A percentile compares a stretch with the other conserved stretches of the same genome.
These are phyloP conservation scores for Gastrophryne carolinensis DNA, from an alignment of 2,797 vertebrate species.

Conservation along the genomic window DNA sequence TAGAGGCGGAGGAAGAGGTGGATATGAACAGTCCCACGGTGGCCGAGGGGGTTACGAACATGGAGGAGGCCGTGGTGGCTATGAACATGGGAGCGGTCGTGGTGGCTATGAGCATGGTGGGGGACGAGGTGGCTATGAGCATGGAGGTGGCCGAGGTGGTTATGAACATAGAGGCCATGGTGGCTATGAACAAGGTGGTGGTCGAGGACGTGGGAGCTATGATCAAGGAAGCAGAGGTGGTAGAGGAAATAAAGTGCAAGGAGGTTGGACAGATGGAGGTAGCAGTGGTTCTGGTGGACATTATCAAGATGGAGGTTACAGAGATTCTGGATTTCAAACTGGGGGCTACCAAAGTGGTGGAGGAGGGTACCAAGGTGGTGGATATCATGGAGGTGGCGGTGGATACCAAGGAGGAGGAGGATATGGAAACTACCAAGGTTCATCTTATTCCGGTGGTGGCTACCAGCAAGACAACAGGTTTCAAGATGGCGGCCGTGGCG, in stretches of 20 bases:
- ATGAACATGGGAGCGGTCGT: slow-evolving; percentile 70
- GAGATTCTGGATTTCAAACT: slow-evolving; percentile 64
- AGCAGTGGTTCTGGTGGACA: slow-evolving; percentile 71
- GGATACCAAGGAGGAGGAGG: slow-evolving; percentile 67
- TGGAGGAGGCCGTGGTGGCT: slow-evolving; percentile 60
- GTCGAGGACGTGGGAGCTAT: slow-evolving; percentile 71
- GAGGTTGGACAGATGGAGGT: slow-evolving; percentile 76
- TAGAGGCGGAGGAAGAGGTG: slow-evolving; percentile 74
- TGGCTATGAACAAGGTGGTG: slow-evolving; percentile 63
- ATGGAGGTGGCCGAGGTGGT: slow-evolving; percentile 69
- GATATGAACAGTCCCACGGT: slow-evolving; percentile 75
- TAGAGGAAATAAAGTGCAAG: slow-evolving; percentile 77
- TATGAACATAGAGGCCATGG: slow-evolving; percentile 65
- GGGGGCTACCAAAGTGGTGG: slow-evolving; percentile 66
- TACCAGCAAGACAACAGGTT: slow-evolving; percentile 78
- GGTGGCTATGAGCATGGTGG: slow-evolving; percentile 68
- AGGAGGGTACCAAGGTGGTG: slow-evolving; percentile 73
- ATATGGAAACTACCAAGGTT: slow-evolving; percentile 79
- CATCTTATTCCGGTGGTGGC: slow-evolving; percentile 75
- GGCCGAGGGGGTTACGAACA: slow-evolving; percentile 72
- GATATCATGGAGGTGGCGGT: slow-evolving; percentile 63
- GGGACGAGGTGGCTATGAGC: slow-evolving; percentile 65
- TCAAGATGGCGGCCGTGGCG: slow-evolving; percentile 74
- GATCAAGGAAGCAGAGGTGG: slow-evolving; percentile 72
- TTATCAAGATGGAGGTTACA: slow-evolving; percentile 79